phyloP scores from a whole-genome alignment of 2,113 vertebrate species.

The Lota lota region DNA sequence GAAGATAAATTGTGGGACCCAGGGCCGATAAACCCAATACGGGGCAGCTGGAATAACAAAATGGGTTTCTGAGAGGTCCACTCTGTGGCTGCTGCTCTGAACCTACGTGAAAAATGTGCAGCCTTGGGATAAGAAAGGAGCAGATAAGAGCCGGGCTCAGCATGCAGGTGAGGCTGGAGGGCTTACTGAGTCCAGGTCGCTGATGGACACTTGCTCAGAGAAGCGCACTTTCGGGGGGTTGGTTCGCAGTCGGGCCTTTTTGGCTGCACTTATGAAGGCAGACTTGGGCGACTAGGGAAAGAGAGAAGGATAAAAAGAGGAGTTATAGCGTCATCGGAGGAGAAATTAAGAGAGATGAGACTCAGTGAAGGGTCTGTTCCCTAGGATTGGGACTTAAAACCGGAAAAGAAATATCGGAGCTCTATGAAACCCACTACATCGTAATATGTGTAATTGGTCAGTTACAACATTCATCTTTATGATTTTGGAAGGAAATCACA shows the following conservation, averaged over 20 bases:
- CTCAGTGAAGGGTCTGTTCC: too few relatives aligned
- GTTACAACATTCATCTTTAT: too few relatives aligned
- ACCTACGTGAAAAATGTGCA: background rate
- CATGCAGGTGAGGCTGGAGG: constrained; percentile 45
- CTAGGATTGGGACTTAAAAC: too few relatives aligned
- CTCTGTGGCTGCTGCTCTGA: background rate
- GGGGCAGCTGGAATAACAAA: background rate
- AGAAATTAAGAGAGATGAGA: too few relatives aligned
- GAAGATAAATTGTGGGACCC: background rate
- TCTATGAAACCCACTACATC: too few relatives aligned
- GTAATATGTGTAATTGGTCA: too few relatives aligned
- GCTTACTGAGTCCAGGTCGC: constrained; percentile 93
- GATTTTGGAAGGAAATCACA: too few relatives aligned
- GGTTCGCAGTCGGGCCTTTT: constrained; percentile 92
- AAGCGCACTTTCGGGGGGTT: constrained; percentile 95
- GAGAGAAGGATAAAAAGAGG: constrained; percentile 39
- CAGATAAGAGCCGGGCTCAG: constrained; percentile 17
- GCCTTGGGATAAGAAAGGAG: background rate
- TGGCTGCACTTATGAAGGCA: constrained; percentile 97
- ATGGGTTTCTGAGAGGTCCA: background rate
- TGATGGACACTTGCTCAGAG: constrained; percentile 95
- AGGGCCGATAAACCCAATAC: background rate
- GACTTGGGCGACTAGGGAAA: constrained; percentile 89
- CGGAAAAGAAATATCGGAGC: too few relatives aligned
- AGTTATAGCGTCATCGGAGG: too few relatives aligned